phyloP scores from a whole-genome alignment of 1,140 invertebrate species.

The Lepidotrigona ventralis region DNA sequence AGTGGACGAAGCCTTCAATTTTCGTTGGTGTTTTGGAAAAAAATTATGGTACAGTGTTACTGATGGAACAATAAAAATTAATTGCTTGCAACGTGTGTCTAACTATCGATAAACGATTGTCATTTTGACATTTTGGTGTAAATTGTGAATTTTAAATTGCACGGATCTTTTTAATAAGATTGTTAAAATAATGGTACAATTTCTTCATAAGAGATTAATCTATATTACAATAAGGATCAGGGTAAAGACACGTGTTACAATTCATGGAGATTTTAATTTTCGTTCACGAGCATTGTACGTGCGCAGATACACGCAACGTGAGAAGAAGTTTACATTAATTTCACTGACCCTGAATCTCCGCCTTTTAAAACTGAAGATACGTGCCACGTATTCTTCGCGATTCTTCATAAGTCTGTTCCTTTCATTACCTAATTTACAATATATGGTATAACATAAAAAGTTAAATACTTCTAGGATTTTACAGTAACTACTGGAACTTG shows the following conservation, averaged over 20 bases:
- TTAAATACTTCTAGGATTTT: background rate
- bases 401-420: background rate
- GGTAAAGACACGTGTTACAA: too few relatives aligned
- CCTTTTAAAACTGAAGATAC: background rate
- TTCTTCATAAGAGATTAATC: too few relatives aligned
- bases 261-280: background rate
- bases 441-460: background rate
- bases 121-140: background rate
- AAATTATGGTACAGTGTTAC: background rate
- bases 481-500: background rate
- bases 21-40: background rate
- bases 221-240: too few relatives aligned
- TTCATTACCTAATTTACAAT: background rate
- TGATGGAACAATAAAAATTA: background rate
- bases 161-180: too few relatives aligned
- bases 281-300: slow-evolving; percentile 15
- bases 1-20: background rate
- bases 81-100: background rate
- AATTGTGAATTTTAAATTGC: too few relatives aligned
- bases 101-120: background rate
- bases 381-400: too few relatives aligned
- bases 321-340: slow-evolving; percentile 33
- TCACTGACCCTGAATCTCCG: slow-evolving; percentile 10
- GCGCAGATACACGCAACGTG: slow-evolving; percentile 21
- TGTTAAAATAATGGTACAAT: too few relatives aligned